Conservation (phyloP, 2,113 vertebrate species). For the Fregata magnificens region DNA sequence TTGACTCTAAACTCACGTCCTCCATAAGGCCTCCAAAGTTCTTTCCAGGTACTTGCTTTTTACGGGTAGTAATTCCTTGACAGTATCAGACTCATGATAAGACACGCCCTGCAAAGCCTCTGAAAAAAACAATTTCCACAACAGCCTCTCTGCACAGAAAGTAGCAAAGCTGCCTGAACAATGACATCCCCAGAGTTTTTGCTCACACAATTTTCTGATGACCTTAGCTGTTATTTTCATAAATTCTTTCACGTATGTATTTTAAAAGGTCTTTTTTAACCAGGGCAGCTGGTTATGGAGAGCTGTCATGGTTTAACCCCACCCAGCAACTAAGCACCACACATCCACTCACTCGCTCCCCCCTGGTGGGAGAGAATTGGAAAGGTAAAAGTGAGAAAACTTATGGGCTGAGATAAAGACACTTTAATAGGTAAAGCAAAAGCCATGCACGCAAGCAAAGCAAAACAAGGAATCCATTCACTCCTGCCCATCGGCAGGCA, state of each 20-base stretch:
- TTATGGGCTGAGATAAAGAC: too few relatives aligned
- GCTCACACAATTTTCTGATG: not conserved
- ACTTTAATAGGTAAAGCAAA: too few relatives aligned
- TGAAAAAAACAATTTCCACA: not conserved
- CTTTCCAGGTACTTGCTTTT: not conserved
- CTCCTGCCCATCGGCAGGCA: too few relatives aligned
- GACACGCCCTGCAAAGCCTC: not conserved
- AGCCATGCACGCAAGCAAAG: too few relatives aligned
- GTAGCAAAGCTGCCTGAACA: not conserved
- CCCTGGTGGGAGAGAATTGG: too few relatives aligned
- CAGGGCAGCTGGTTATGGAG: not conserved
- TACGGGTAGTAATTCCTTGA: not conserved
- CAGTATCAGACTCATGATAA: not conserved
- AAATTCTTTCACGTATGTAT: not conserved
- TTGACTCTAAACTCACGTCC: not conserved
- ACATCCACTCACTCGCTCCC: too few relatives aligned
- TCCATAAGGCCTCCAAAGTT: not conserved
- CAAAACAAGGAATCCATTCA: too few relatives aligned
- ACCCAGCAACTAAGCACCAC: too few relatives aligned
- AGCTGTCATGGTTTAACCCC: not conserved
- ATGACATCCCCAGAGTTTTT: not conserved
- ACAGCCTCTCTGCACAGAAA: not conserved
- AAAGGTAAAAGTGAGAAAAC: too few relatives aligned
- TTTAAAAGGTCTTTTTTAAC: not conserved
- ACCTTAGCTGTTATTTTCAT: not conserved